Base-by-base conservation (phyloP, 2,888 invertebrate species). In the Carpatolechia fugitivella region DNA sequence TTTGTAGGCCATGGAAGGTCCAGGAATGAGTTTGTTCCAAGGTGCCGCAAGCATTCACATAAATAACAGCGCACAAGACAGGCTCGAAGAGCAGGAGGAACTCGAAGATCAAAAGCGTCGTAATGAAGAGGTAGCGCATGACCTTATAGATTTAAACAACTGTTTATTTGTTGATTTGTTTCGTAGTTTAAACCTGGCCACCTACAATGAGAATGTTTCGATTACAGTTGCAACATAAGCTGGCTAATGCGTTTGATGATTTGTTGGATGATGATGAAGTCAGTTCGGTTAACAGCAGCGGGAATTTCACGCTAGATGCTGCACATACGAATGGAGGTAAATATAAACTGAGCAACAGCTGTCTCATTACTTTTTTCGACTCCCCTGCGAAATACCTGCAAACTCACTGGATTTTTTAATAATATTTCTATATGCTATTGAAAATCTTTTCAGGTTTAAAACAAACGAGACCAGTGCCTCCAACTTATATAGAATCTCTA, bases 1-100 rank as follows among this genome's bases (percentile, higher is more conserved):
- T 10, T 16, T 30, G 11, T 47, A 10, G 31, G 16, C 16, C 31
- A 92, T 93, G 92, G 92, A 92, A 66, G 92, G 88, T 20, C 93
- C 94, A 48, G 94, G 93, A 48, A 89, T 93, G 83, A 94, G 94
- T 82, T 87, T 95, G 65, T 94, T 95, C 72, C 93, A 94, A 85
- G 93, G 93, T 58, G 91, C 91, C 30, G 92, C 92, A 30, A 92
- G 92, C 66, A 92, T 95, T 61, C 92, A 93, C 63, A 85, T 95
- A 63, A 93, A 94, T 74, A 91, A 91, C 57, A 92, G 92, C 65
- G 86, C 91, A 46, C 93, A 93, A 72, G 90, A 92, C 58, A 87
- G 92, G 52, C 91, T 93, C 54, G 93, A 93, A 60, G 93, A 94
- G 65, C 93, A 93, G 68, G 94, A 95, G 67, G 93, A 93, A 60